Evolutionary conservation across 2,797 vertebrate species (phyloP).

Genomic region (Sebastes baramenuke): DNA sequence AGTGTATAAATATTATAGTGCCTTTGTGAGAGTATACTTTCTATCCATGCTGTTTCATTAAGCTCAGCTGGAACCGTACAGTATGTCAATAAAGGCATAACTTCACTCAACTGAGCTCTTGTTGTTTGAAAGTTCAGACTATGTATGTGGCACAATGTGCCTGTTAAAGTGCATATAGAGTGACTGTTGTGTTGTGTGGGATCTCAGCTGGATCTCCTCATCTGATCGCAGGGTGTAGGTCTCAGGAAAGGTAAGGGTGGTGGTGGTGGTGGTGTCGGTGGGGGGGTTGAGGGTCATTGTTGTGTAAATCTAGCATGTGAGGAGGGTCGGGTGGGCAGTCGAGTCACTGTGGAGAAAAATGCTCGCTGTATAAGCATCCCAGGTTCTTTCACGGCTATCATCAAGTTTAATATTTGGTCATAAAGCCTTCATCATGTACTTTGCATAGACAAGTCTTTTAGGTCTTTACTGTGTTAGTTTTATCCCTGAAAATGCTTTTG

Average conservation of each 20-base stretch:
- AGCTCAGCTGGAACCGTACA: slow-evolving; percentile 56
- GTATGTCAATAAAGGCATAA: slow-evolving; percentile 74
- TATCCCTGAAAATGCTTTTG: not conserved
- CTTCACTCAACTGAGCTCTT: slow-evolving; percentile 46
- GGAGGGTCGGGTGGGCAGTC: slow-evolving; percentile 41
- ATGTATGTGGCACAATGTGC: not conserved
- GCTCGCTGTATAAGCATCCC: slow-evolving; percentile 65
- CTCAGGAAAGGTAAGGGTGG: slow-evolving; percentile 91
- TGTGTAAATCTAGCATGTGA: slow-evolving; percentile 63
- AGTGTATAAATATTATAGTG: slow-evolving; percentile 63
- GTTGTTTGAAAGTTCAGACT: slow-evolving; percentile 54
- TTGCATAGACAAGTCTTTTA: not conserved
- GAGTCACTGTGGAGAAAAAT: slow-evolving; percentile 77
- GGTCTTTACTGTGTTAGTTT: not conserved
- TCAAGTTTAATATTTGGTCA: slow-evolving; percentile 62
- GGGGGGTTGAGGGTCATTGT: not conserved
- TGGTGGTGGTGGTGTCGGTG: not conserved
- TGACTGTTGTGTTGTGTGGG: slow-evolving; percentile 43
- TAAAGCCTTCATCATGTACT: slow-evolving; percentile 69
- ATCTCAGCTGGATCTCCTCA: slow-evolving; percentile 50
- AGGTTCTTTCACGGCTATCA: slow-evolving; percentile 64
- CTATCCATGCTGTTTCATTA: slow-evolving; percentile 60
- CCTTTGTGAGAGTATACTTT: slow-evolving; percentile 68
- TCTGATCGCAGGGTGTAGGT: slow-evolving; percentile 85
- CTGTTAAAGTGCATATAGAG: slow-evolving; percentile 9